Percentiles rank a stretch among this genome's conserved stretches.
phyloP scores from a whole-genome alignment of 30 jellyfish, hydroid and myxozoan genomes.

The Pseudorhiza aurosa region DNA sequence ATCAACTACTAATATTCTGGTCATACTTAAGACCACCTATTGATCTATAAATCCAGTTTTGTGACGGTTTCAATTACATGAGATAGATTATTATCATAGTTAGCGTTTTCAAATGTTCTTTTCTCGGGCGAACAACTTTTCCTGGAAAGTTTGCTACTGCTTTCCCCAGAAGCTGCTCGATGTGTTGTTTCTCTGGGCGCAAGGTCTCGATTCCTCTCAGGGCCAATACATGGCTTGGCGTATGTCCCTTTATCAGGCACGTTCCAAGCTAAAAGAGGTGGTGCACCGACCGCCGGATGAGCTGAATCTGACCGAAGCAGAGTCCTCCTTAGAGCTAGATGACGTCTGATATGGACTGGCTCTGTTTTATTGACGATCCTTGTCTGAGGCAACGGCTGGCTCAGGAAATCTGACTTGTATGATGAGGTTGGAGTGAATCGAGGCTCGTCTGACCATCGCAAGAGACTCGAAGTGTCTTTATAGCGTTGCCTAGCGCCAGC shows the following conservation, averaged over 20 bases:
- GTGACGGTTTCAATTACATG: slow-evolving; percentile 58
- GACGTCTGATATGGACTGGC: slow-evolving; percentile 73
- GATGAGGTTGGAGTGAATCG: slow-evolving; percentile 18
- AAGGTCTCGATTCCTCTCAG: slow-evolving; percentile 6
- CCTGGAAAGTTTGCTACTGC: slow-evolving; percentile 14
- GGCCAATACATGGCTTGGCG: slow-evolving; percentile 83
- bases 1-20: no score
- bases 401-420: slow-evolving; percentile 21
- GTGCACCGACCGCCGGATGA: slow-evolving; percentile 13
- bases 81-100: not conserved
- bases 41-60: slow-evolving; percentile 32
- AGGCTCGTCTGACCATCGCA: slow-evolving; percentile 71
- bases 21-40: no score
- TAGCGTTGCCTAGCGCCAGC: slow-evolving; percentile 65
- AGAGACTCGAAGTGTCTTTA: slow-evolving; percentile 64
- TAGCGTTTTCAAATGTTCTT: slow-evolving; percentile 2
- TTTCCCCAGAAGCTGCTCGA: slow-evolving; percentile 7
- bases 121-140: slow-evolving; percentile 1
- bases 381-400: slow-evolving; percentile 36
- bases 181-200: no score
- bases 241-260: slow-evolving; percentile 41
- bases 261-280: slow-evolving; percentile 89
- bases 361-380: slow-evolving; percentile 44
- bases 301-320: slow-evolving; percentile 1
- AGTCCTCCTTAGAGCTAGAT: slow-evolving; percentile 44